Conservation (phyloP, 2,113 vertebrate species). For the Aythya baeri region DNA sequence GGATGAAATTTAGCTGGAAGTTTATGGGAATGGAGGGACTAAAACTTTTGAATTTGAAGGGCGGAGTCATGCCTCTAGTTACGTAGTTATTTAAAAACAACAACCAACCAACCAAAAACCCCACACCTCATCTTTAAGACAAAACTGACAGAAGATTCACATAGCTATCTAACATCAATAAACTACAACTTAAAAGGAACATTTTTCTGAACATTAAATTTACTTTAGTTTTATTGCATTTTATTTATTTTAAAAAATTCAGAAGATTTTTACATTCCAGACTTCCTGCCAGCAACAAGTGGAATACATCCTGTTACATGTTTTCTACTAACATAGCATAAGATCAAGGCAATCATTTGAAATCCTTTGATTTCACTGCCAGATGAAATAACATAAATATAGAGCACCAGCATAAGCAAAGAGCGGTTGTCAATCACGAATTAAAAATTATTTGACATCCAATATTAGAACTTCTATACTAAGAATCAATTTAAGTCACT, state of each 20-base stretch:
- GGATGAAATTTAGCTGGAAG: background rate
- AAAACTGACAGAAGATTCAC: background rate
- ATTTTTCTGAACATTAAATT: background rate
- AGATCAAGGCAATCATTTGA: background rate
- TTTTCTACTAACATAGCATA: background rate
- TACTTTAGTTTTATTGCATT: background rate
- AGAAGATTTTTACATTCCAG: background rate
- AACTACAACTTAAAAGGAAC: background rate
- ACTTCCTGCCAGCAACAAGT: background rate
- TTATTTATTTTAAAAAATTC: background rate
- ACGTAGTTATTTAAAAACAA: background rate
- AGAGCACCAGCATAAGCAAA: background rate
- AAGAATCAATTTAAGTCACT: background rate
- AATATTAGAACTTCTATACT: background rate
- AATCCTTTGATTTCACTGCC: conserved; percentile 4
- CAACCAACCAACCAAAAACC: background rate
- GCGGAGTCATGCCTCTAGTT: background rate
- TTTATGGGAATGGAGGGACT: background rate
- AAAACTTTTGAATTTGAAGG: background rate
- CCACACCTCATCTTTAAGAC: background rate
- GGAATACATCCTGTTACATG: background rate
- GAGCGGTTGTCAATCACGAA: background rate
- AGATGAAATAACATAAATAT: background rate
- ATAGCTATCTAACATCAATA: background rate
- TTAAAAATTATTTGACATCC: background rate